These are phyloP conservation scores for Labia minor DNA, from an alignment of 2,888 invertebrate species.

Conservation along the genomic window DNA sequence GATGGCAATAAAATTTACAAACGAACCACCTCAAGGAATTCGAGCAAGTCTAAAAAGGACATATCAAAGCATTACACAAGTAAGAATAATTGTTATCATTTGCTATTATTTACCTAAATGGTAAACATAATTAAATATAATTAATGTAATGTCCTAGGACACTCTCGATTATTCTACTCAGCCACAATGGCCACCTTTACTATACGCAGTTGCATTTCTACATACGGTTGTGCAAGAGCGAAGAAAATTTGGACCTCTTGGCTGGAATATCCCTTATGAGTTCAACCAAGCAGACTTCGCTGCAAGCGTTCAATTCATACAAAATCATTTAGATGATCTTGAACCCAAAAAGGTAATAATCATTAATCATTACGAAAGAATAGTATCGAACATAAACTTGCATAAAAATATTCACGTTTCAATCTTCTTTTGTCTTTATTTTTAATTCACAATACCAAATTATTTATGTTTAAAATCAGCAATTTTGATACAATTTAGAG, in stretches of 20 bases:
- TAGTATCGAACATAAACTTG: background rate
- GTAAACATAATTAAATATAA: too few relatives aligned
- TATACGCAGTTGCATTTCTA: conserved; percentile 88
- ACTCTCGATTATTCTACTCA: conserved; percentile 84
- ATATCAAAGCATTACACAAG: conserved; percentile 73
- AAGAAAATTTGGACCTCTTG: conserved; percentile 89
- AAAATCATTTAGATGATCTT: conserved; percentile 93
- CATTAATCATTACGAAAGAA: background rate
- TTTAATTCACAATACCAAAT: too few relatives aligned
- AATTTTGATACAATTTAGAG: too few relatives aligned
- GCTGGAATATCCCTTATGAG: conserved; percentile 96
- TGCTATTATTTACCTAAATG: too few relatives aligned
- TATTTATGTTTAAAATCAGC: too few relatives aligned
- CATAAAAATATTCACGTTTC: background rate
- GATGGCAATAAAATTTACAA: conserved; percentile 94
- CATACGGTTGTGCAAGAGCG: conserved; percentile 93
- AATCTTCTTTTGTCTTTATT: too few relatives aligned
- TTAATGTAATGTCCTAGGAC: conserved; percentile 45
- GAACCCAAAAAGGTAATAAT: conserved; percentile 70
- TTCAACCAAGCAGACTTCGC: conserved; percentile 95
- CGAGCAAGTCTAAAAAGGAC: conserved; percentile 88
- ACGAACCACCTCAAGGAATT: conserved; percentile 94
- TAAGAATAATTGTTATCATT: conserved; percentile 26
- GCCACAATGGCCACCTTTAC: conserved; percentile 83
- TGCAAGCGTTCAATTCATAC: conserved; percentile 89